Base-by-base conservation (phyloP, 1,140 invertebrate genomes). In the Heliconius eleuchia region DNA sequence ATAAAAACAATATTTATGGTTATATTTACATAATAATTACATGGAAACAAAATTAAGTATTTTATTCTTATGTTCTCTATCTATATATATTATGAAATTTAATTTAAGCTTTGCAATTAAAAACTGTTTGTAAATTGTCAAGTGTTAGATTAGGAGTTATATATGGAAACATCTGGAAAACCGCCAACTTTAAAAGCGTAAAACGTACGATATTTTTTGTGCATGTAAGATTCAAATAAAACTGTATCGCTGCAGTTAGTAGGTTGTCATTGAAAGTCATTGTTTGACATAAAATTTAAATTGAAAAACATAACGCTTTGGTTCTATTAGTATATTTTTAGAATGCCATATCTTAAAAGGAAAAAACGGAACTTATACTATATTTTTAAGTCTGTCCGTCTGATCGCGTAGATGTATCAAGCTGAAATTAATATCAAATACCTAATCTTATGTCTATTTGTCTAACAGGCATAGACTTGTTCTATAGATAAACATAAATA, bases 111-210 rank as follows among this genome's bases (percentile, higher is more conserved):
- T 73, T 79, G 60, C 74, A 75, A 80, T 82, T 79, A 82, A 86
- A 82, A 73, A 39, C 73, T 77, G 76, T 85, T 79, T 85, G 80
- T 78, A 87, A 85, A 79, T 83, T 84, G 86, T 86, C 86, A 84
- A 84, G 83, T 82, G 77, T 84, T 81, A 88, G 85, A 88, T 87
- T 85, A 87, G 82, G 84, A 84, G 81, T 85, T 88, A 89, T 85
- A 86, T 85, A 87, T 81, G 85, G 84, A 83, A 87, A 75, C 74
- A 74, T 70, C 84, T 92, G 90, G 91, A 91, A 27, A 73, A 77
- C 77, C n/a, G 89, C 91, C 91, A 92, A 89, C 76, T 82, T 80
- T 81, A 82, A 85, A 76, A 85, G 80, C 75, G 81, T 87, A 86
- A 88, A 85, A 85, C 55, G 79, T 82, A 74, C 81, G 71, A 57